Percentiles rank a stretch among this genome's conserved stretches.
Conservation (phyloP, 1,140 invertebrate species). For the Acyrthosiphon pisum region DNA sequence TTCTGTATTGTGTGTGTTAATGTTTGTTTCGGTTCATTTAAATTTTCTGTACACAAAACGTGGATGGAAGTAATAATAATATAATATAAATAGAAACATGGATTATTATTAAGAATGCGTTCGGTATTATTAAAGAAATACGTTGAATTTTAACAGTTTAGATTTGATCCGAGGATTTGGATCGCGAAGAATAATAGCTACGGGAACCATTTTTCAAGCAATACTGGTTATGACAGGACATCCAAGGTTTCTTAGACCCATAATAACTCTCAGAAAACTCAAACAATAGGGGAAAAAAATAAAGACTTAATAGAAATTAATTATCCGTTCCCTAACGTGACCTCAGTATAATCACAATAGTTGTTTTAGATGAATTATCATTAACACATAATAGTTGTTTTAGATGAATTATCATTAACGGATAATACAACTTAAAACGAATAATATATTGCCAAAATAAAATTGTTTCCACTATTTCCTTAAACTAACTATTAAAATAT, state of each 20-base stretch:
- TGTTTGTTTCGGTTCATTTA: background rate
- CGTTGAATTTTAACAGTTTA: slow-evolving; percentile 7
- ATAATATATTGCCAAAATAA: background rate
- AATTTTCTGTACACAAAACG: background rate
- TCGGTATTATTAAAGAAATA: background rate
- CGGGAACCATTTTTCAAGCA: background rate
- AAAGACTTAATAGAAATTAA: slow-evolving; percentile 39
- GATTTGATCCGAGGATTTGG: background rate
- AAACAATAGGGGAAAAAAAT: background rate
- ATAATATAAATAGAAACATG: background rate
- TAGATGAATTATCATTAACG: background rate
- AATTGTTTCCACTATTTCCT: background rate
- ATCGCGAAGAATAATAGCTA: background rate
- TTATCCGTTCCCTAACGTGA: slow-evolving; percentile 6
- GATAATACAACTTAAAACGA: background rate
- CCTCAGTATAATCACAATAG: background rate
- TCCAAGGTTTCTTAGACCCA: background rate
- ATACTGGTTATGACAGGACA: slow-evolving; percentile 29
- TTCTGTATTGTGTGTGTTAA: background rate
- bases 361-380: slow-evolving; percentile 1
- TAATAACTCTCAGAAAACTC: background rate
- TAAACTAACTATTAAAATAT: background rate
- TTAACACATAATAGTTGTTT: background rate
- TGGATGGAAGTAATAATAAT: background rate
- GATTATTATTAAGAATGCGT: background rate